Conservation (phyloP, 92 coral and sea anemone species). For the Desmophyllum pertusum region DNA sequence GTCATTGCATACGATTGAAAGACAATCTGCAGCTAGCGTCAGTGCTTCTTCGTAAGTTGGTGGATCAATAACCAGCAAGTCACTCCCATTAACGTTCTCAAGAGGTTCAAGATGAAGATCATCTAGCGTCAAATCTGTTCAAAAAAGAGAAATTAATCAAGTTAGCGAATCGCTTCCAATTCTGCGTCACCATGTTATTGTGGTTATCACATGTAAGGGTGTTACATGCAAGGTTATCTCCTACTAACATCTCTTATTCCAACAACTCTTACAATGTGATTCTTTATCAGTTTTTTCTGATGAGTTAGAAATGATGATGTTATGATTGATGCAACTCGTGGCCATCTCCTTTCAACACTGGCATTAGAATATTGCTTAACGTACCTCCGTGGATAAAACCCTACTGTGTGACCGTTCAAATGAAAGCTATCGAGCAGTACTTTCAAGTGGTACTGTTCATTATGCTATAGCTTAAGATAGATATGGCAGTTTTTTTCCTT, state of each 20-base stretch:
- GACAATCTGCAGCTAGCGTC: constrained; percentile 69
- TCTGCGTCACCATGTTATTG: background rate
- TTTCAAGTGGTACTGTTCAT: no score
- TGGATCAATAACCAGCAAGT: constrained; percentile 51
- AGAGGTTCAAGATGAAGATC: constrained; percentile 62
- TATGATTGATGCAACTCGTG: background rate
- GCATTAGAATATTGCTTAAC: background rate
- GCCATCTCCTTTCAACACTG: background rate
- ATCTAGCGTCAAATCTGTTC: constrained; percentile 65
- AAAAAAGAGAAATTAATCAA: background rate
- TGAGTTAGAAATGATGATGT: background rate
- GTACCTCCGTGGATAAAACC: no score
- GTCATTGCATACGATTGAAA: constrained; percentile 54
- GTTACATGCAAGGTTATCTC: background rate
- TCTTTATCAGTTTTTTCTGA: background rate
- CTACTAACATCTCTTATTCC: background rate
- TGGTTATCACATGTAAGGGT: background rate
- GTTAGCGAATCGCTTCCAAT: background rate
- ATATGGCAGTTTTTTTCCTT: no score
- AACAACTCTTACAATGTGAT: no score
- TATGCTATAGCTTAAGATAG: no score
- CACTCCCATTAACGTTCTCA: constrained; percentile 56
- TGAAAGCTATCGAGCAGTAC: no score
- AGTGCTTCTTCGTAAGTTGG: constrained; percentile 89
- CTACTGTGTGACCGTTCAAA: no score